Evolutionary conservation across 35 echinoderm and acorn worm species (phyloP).

Genomic region (Apostichopus japonicus): DNA sequence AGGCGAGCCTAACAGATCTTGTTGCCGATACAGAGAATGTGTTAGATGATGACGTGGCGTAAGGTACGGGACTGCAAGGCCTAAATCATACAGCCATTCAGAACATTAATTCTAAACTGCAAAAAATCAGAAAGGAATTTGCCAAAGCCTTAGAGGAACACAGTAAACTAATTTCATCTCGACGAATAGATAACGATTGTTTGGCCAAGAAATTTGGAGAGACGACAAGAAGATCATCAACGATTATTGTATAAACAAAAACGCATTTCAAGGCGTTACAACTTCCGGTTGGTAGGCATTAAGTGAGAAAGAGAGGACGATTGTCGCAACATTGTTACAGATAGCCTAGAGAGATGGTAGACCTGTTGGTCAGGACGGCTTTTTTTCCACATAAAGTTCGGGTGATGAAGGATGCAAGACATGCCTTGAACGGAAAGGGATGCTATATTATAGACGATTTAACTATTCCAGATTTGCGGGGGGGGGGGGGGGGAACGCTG

Average conservation of each 20-base stretch:
- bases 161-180: constrained; percentile 12
- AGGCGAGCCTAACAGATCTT: background rate
- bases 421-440: background rate
- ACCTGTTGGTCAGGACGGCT: constrained; percentile 26
- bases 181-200: background rate
- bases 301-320: background rate
- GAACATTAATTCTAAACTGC: background rate
- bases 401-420: constrained; percentile 25
- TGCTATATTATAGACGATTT: constrained; percentile 24
- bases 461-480: background rate
- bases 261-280: background rate
- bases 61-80: background rate
- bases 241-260: background rate
- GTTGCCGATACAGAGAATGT: background rate
- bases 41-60: constrained; percentile 14
- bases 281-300: background rate
- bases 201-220: background rate
- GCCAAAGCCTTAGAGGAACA: background rate
- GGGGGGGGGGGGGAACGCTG: constrained; percentile 9
- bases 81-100: background rate
- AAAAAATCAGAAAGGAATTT: constrained; percentile 20
- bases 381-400: constrained; percentile 36
- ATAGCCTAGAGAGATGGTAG: background rate
- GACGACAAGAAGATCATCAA: background rate
- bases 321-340: background rate